These are phyloP conservation scores for Periparus ater DNA, from an alignment of 2,797 vertebrate species.

Conservation along the genomic window DNA sequence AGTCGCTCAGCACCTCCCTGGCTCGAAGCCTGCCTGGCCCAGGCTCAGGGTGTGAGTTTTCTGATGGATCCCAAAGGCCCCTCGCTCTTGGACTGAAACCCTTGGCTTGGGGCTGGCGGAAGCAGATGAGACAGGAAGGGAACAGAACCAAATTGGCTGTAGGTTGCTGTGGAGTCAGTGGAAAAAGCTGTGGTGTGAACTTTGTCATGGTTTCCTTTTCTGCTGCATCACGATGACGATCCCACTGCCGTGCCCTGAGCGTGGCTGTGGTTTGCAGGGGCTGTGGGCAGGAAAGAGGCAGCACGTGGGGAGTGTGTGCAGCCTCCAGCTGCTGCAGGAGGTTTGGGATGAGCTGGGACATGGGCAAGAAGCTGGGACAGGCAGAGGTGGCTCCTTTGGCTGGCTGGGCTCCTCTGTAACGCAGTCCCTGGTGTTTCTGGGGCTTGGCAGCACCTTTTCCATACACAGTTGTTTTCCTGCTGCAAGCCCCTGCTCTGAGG, in stretches of 20 bases:
- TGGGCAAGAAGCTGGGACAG: background rate
- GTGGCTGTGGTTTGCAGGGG: rapidly evolving
- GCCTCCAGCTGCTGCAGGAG: background rate
- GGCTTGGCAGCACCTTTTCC: background rate
- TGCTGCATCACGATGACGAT: rapidly evolving
- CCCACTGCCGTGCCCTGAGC: rapidly evolving
- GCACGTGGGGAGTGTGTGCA: rapidly evolving
- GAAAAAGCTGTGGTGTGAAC: background rate
- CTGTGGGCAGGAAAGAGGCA: background rate
- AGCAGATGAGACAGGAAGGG: slow-evolving; percentile 1
- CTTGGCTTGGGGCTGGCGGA: background rate
- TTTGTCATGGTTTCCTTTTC: background rate
- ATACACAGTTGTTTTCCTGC: background rate
- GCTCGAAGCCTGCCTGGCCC: background rate
- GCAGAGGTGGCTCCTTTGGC: background rate
- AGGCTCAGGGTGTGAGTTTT: background rate
- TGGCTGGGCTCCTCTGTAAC: rapidly evolving
- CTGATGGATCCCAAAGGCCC: background rate
- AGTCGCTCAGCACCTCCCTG: background rate
- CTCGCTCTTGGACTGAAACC: background rate
- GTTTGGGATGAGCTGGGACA: background rate
- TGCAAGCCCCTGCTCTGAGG: rapidly evolving
- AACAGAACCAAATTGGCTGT: background rate
- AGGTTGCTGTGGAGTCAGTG: background rate
- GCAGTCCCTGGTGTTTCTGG: background rate